phyloP scores from a whole-genome alignment of 2,113 vertebrate genomes.

The Casuarius casuarius region DNA sequence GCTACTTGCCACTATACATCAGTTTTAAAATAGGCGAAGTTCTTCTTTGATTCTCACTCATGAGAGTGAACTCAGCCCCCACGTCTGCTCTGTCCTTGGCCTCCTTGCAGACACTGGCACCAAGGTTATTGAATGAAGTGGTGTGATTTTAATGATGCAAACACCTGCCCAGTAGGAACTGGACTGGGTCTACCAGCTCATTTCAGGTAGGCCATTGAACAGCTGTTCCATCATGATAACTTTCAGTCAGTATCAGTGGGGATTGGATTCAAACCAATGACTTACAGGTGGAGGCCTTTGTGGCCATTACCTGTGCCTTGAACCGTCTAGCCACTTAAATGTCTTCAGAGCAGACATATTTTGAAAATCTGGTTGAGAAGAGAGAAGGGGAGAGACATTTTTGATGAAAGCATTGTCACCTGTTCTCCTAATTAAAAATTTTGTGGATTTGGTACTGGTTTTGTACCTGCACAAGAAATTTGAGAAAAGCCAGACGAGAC shows the following conservation, averaged over 20 bases:
- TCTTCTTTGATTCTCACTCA: background rate
- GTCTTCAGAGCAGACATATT: background rate
- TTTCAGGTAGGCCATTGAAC: constrained; percentile 3
- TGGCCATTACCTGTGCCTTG: background rate
- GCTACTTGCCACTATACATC: background rate
- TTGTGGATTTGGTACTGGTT: background rate
- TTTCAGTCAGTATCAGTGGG: background rate
- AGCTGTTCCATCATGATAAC: background rate
- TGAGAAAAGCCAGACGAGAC: background rate
- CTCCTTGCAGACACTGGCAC: background rate
- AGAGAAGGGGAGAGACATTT: background rate
- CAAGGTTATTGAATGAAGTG: background rate
- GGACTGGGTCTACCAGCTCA: background rate
- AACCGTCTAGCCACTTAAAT: background rate
- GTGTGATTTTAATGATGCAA: background rate
- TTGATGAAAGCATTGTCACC: accelerated
- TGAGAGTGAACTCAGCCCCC: background rate
- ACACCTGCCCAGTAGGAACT: background rate
- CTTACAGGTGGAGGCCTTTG: background rate
- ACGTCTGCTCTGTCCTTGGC: background rate
- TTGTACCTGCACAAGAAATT: background rate
- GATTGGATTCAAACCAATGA: background rate
- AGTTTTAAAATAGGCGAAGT: background rate
- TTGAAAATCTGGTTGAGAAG: background rate
- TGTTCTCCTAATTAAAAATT: background rate